These are phyloP conservation scores for Chironex yamaguchii DNA, from an alignment of 30 jellyfish, hydroid and myxozoan genomes.

Conservation along the genomic window DNA sequence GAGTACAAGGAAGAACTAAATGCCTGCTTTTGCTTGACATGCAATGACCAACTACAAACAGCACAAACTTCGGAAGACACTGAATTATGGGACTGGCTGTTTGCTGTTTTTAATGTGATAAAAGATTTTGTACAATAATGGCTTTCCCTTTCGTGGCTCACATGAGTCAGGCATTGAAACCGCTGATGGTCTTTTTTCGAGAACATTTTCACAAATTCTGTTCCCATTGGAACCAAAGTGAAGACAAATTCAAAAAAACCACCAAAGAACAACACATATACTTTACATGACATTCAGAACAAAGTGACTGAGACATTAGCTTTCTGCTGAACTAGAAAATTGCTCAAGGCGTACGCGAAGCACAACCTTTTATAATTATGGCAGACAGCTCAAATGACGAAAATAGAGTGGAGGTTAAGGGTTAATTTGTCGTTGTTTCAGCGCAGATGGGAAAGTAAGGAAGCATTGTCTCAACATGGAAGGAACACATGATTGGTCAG, in stretches of 20 bases:
- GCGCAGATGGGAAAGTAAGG: neutral
- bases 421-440: neutral
- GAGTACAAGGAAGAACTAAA: slow-evolving; percentile 29
- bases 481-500: neutral
- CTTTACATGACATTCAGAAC: neutral
- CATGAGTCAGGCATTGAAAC: neutral
- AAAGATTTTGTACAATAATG: too few species aligned
- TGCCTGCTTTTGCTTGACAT: slow-evolving; percentile 13
- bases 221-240: too few species aligned
- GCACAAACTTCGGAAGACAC: neutral
- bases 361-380: slow-evolving; percentile 4
- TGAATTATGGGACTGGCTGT: neutral
- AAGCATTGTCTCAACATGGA: neutral
- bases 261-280: slow-evolving; percentile 12
- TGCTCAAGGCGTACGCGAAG: slow-evolving; percentile 16
- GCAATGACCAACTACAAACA: neutral
- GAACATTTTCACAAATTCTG: too few species aligned
- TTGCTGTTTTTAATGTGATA: neutral
- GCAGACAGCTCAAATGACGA: slow-evolving; percentile 18
- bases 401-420: neutral
- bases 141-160: neutral
- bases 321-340: neutral
- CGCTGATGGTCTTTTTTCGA: neutral
- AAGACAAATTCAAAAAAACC: neutral
- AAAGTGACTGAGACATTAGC: neutral